Evolutionary conservation across 2,113 vertebrate species (phyloP).

Genomic region (Gracilinanus agilis): DNA sequence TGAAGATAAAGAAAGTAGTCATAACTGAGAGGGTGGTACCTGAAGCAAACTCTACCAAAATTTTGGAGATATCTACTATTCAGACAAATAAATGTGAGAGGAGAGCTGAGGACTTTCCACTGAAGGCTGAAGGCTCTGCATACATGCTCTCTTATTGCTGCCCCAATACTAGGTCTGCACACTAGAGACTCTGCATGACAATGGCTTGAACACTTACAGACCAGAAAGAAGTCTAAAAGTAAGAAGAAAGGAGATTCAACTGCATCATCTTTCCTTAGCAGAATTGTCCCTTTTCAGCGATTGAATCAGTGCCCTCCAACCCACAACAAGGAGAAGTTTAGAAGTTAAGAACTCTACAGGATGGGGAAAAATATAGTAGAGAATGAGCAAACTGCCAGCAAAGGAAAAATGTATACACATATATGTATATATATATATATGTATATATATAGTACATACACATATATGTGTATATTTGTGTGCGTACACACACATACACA

Average conservation of each 20-base stretch:
- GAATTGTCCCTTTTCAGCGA: background rate
- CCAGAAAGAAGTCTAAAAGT: background rate
- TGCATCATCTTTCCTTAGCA: background rate
- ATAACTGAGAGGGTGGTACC: background rate
- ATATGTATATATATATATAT: background rate
- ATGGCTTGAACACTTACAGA: background rate
- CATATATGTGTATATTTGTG: no score
- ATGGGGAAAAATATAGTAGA: background rate
- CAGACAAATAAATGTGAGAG: background rate
- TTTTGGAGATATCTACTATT: background rate
- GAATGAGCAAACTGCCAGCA: background rate
- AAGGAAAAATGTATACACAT: background rate
- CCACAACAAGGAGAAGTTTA: background rate
- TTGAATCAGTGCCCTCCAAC: background rate
- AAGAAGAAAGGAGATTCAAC: background rate
- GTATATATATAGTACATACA: background rate
- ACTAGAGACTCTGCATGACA: background rate
- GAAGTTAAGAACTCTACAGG: background rate
- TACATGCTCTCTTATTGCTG: background rate
- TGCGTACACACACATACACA: background rate
- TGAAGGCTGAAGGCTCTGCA: background rate
- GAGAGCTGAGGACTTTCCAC: background rate
- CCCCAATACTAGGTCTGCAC: background rate
- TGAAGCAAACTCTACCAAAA: background rate
- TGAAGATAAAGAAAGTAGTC: background rate